Evolutionary conservation across 2,113 vertebrate genomes (phyloP), one percentile per base, ranked within the genome.

Genomic region (Psittacula cyanocephala): DNA sequence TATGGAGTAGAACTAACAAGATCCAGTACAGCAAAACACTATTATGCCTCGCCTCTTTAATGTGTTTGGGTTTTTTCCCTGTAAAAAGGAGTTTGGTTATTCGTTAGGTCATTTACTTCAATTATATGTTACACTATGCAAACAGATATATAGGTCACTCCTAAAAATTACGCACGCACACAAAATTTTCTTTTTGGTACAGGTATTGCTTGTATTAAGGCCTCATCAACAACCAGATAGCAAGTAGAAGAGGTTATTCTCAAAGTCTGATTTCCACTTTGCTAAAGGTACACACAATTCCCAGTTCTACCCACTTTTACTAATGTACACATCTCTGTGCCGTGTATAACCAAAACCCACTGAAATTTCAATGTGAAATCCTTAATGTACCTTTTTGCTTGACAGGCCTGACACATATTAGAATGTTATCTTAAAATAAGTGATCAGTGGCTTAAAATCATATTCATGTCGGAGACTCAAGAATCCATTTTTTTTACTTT

Each of bases 401-500:
- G 44, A 39, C 7, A 81, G 50, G 27, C 33, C 31, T 80, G 57
- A 29, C 11, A 50, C 24, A 43, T n/a, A 33, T 3, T 50, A 52
- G 59, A 46, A 65, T 70, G 8, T 7, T 60, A 3, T 62, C 55
- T 53, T 71, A 68, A 82, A 94, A 27, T 65, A 78, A 84, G 37
- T 3, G 5, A 76, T 69, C 19, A 11, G 4, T 62, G n/a, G 15
- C 37, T 96, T 89, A 63, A 91, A 91, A 87, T 64, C 35, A 47
- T 50, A 67, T 50, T 71, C 15, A 11, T 8, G 16, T 29, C 62
- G 31, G 28, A 87, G 44, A 81, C n/a, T 24, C 28, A 55, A 52
- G 27, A 71, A 76, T 71, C 24, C 9, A 25, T 67, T 93, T 94
- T 94, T 87, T 90, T 60, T 91, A 13, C 27, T 74, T 70, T 37